Evolutionary conservation across 2,888 invertebrate species (phyloP), one percentile per base, ranked within the genome.

Genomic region (Ophion ventricosus): DNA sequence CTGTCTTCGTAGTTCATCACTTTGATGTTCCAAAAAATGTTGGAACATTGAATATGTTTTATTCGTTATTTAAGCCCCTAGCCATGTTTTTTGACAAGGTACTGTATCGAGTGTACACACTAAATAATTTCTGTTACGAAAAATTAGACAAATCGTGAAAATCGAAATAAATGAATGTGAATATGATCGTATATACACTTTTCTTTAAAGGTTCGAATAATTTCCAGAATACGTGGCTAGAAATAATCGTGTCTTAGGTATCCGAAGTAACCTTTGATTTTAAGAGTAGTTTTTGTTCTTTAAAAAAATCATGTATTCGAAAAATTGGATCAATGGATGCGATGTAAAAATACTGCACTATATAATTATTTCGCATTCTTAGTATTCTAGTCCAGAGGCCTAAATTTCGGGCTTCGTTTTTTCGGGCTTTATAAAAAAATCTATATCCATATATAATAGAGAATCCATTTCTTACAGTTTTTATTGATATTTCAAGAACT

Each of bases 1-100:
- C 49, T 75, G 20, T 23, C 7, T 54, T 49, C n/a, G 17, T 67
- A n/a, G n/a, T 35, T 75, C 25, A 57, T 56, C 59, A 29, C 23
- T 73, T 73, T 14, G 57, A 35, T 57, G 17, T 57, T 57, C 67
- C 17, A 49, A 49, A 49, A 14, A 49, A 49, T 17, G 49, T 49
- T 49, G 3, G 49, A 49, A 14, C 49, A 17, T 49, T 49, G 49
- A 49, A 11, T 49, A 49, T 49, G 14, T 3, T 49, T 49, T 49
- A 49, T 49, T 49, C 17, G 3, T 14, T 49, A 17, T 17, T 49
- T 49, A 49, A 49, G 49, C 4, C 17, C 49, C 49, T 49, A 49
- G 49, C 3, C 49, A 11, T 49, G 17, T 49, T 49, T 17, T 49
- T 49, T 14, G n/a, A 49, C 14, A 49, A 49, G 49, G 49, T 49